Percentiles rank a stretch among this genome's conserved stretches.
phyloP scores from a whole-genome alignment of 2,888 invertebrate species.

The Heliconius charithonia region DNA sequence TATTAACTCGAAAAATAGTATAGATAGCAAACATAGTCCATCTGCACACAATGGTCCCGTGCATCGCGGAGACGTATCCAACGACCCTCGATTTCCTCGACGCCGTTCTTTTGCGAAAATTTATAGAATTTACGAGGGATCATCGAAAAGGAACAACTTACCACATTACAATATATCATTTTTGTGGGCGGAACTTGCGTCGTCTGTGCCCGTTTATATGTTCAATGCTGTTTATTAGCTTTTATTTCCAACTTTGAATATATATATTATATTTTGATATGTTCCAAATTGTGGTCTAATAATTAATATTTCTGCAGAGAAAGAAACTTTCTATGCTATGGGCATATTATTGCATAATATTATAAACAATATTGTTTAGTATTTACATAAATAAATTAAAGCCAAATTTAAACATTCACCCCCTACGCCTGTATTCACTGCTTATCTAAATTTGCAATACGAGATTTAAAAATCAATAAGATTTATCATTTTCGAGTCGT shows the following conservation, averaged over 20 bases:
- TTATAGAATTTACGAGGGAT: conserved; percentile 82
- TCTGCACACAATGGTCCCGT: conserved; percentile 79
- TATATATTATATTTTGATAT: neutral
- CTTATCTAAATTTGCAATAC: conserved; percentile 55
- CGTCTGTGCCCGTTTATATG: conserved; percentile 67
- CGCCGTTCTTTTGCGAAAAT: conserved; percentile 68
- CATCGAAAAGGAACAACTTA: conserved; percentile 75
- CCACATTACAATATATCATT: conserved; percentile 79
- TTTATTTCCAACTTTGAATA: conserved; percentile 28
- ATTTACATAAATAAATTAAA: no score
- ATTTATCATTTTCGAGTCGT: conserved; percentile 55
- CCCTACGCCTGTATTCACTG: neutral
- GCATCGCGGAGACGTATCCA: conserved; percentile 60
- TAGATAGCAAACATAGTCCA: conserved; percentile 83
- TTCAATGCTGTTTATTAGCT: conserved; percentile 47
- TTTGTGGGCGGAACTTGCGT: conserved; percentile 75
- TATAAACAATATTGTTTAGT: no score
- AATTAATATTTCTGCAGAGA: neutral
- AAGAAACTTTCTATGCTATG: neutral
- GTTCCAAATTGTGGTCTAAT: neutral
- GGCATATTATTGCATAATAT: no score
- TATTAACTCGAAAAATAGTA: conserved; percentile 83
- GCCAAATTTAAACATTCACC: no score
- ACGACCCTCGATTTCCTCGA: conserved; percentile 70
- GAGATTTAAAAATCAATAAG: conserved; percentile 58